phyloP scores from a whole-genome alignment of 53 echinoderm and acorn worm genomes.

The Patiria pectinifera region DNA sequence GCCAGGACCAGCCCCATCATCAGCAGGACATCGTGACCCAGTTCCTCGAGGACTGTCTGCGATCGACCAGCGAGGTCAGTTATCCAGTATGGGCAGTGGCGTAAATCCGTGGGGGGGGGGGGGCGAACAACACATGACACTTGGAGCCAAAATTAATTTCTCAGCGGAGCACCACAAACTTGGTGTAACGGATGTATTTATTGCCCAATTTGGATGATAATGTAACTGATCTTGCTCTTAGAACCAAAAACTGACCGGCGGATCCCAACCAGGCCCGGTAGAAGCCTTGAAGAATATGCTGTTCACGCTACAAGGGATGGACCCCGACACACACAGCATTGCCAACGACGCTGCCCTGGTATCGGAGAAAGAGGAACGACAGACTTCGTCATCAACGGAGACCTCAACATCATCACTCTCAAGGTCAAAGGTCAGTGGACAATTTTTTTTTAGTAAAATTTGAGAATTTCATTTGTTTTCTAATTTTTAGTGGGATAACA shows the following conservation, averaged over 20 bases:
- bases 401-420: neutral
- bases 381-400: neutral
- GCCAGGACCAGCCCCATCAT: neutral
- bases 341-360: neutral
- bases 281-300: slow-evolving; percentile 97
- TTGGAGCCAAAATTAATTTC: no score
- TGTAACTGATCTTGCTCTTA: neutral
- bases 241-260: slow-evolving; percentile 60
- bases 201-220: no score
- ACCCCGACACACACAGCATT: slow-evolving; percentile 30
- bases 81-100: no score
- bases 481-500: no score
- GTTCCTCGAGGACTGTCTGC: slow-evolving; percentile 84
- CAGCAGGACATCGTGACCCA: slow-evolving; percentile 66
- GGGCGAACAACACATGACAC: no score
- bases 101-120: no score
- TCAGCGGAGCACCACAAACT: no score
- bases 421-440: slow-evolving; percentile 31
- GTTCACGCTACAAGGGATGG: slow-evolving; percentile 86
- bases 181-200: no score
- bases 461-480: neutral
- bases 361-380: slow-evolving; percentile 17
- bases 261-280: slow-evolving; percentile 80
- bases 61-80: slow-evolving; percentile 72
- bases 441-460: neutral